Base-by-base conservation (phyloP, 1,140 invertebrate species). In the Drosophila willistoni region DNA sequence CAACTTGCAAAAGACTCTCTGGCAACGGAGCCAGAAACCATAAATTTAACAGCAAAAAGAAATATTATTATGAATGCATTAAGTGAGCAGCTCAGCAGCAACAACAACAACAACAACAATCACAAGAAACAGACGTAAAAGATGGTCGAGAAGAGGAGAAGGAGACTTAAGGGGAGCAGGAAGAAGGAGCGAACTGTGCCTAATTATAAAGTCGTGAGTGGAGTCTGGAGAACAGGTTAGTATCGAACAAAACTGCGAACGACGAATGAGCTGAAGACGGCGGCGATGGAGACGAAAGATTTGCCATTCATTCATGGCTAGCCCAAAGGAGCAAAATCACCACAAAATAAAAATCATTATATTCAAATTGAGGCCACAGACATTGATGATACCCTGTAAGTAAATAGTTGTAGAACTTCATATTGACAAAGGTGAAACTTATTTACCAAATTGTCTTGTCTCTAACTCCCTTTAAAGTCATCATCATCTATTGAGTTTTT, bases 61-160 rank as follows among this genome's bases (percentile, higher is more conserved):
- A 89, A 87, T 87, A 87, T 87, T 87, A 87, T 87, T 87, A 90
- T 89, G 84, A 89, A 89, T 89, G 84, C 84, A 87, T 87, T 87
- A 87, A 87, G 76, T 75, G 74, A 80, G 74, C 78, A 77, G 73
- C 65, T n/a, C n/a, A 51, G 51, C 36, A 39, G 12, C 36, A 13
- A n/a, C 36, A 39, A 39, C 36, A 39, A 12, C 36, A 39, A 39
- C 36, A 10, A 39, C 9, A 39, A 39, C 36, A 10, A 39, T 1
- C 19, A 22, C 19, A 39, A 39, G 9, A 13, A 13, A 39, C 69
- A 56, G 47, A 47, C 42, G 47, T 17, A 67, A 34, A 59, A 64
- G 41, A 22, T 34, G 25, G 22, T 3, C 17, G 39, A 64, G 7
- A 9, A 51, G 42, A 25, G 59, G 41, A 22, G 25, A 17, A 33